phyloP scores from a whole-genome alignment of 2,113 vertebrate species.

The Glareola pratincola region DNA sequence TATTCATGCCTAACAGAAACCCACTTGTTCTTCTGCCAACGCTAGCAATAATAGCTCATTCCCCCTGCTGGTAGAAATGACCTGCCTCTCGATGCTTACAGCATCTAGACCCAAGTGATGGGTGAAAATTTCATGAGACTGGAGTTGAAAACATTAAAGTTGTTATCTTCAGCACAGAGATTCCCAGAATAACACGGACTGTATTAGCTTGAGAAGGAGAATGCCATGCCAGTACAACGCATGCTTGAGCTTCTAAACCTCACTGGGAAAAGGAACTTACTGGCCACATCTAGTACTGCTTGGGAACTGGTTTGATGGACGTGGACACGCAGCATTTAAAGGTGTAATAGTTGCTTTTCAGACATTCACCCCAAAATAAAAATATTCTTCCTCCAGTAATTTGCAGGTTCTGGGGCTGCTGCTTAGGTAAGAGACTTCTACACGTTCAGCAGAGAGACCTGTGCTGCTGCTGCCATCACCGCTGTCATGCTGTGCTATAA shows the following conservation, averaged over 20 bases:
- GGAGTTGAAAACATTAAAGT: background rate
- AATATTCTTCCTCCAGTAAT: background rate
- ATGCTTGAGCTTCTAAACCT: background rate
- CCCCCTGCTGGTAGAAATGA: background rate
- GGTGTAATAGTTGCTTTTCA: background rate
- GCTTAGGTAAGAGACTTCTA: background rate
- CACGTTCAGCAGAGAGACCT: background rate
- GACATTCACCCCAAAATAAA: background rate
- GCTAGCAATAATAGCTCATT: background rate
- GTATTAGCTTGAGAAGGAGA: background rate
- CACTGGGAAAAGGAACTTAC: background rate
- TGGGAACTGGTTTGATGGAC: background rate
- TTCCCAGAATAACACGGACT: background rate
- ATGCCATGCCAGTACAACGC: background rate
- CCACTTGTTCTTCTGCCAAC: background rate
- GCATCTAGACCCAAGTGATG: background rate
- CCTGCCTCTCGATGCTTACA: background rate
- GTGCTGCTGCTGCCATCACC: background rate
- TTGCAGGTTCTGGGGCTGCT: background rate
- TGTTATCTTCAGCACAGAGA: background rate
- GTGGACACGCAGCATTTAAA: background rate
- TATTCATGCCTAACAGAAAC: background rate
- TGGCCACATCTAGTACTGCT: background rate
- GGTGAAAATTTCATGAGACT: conserved; percentile 18
- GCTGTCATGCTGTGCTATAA: background rate